Conservation (phyloP, 2,888 invertebrate genomes). For the Ochropleura leucogaster region DNA sequence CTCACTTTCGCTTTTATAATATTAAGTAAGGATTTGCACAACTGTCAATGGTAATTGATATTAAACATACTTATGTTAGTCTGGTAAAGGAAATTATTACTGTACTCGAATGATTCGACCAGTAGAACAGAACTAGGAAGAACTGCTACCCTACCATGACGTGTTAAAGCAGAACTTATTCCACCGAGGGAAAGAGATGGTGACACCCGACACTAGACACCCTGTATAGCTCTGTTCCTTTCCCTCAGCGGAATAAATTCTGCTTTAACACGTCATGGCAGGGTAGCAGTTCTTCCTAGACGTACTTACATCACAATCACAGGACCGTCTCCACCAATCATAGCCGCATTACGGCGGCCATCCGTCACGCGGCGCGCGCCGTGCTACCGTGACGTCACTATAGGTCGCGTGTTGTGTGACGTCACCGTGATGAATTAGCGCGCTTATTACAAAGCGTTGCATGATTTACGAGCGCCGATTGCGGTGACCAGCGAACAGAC, state of each 20-base stretch:
- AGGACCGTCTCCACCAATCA: slow-evolving; percentile 36
- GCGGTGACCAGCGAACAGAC: slow-evolving; percentile 49
- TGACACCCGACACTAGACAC: too few species aligned
- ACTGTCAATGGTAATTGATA: background rate
- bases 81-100: background rate
- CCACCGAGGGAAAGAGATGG: too few species aligned
- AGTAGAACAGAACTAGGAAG: too few species aligned
- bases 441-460: slow-evolving; percentile 57
- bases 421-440: slow-evolving; percentile 60
- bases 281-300: background rate
- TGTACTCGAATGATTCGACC: background rate
- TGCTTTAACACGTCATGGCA: too few species aligned
- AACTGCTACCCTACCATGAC: too few species aligned
- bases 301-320: background rate
- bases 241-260: too few species aligned
- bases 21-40: background rate
- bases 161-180: too few species aligned
- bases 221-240: too few species aligned
- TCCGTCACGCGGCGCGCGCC: slow-evolving; percentile 47
- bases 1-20: too few species aligned
- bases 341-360: slow-evolving; percentile 38
- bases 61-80: background rate
- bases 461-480: slow-evolving; percentile 60
- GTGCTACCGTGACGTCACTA: slow-evolving; percentile 31
- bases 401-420: slow-evolving; percentile 28